phyloP scores from a whole-genome alignment of 2,888 invertebrate genomes.

The Callyntrura guangdongensis region DNA sequence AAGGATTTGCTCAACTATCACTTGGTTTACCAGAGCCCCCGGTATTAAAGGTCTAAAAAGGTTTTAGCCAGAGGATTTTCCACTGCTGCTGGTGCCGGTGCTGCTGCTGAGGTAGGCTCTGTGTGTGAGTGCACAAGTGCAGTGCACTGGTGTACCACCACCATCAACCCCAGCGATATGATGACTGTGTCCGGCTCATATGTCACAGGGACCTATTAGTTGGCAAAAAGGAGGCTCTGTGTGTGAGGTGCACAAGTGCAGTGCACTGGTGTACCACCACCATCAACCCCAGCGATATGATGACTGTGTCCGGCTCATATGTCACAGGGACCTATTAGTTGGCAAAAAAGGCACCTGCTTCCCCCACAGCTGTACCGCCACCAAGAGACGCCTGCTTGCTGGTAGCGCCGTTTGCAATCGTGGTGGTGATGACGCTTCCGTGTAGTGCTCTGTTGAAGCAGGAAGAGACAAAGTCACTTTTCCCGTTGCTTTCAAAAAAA shows the following conservation, averaged over 20 bases:
- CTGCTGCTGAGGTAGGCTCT: slow-evolving; percentile 9
- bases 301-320: slow-evolving; percentile 53
- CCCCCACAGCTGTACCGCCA: slow-evolving; percentile 7
- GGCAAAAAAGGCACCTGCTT: slow-evolving; percentile 44
- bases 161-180: slow-evolving; percentile 54
- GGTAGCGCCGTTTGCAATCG: background rate
- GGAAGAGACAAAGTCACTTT: slow-evolving; percentile 52
- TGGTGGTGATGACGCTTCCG: slow-evolving; percentile 40
- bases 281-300: slow-evolving; percentile 56
- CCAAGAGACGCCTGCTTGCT: slow-evolving; percentile 35
- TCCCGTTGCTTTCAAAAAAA: slow-evolving; percentile 11
- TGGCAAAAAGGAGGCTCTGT: slow-evolving; percentile 15
- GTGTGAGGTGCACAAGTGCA: slow-evolving; percentile 61
- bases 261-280: slow-evolving; percentile 46
- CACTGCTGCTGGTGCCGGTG: slow-evolving; percentile 53
- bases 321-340: slow-evolving; percentile 50
- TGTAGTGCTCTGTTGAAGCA: background rate
- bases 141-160: slow-evolving; percentile 49
- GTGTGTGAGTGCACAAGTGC: slow-evolving; percentile 58
- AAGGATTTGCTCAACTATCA: slow-evolving; percentile 79
- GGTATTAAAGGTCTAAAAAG: slow-evolving; percentile 79
- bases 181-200: slow-evolving; percentile 53
- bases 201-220: slow-evolving; percentile 50
- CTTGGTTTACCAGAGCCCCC: slow-evolving; percentile 78
- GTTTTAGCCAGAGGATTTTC: slow-evolving; percentile 79